Base-by-base conservation (phyloP, 2,888 invertebrate genomes). In the Drosophila phalerata region DNA sequence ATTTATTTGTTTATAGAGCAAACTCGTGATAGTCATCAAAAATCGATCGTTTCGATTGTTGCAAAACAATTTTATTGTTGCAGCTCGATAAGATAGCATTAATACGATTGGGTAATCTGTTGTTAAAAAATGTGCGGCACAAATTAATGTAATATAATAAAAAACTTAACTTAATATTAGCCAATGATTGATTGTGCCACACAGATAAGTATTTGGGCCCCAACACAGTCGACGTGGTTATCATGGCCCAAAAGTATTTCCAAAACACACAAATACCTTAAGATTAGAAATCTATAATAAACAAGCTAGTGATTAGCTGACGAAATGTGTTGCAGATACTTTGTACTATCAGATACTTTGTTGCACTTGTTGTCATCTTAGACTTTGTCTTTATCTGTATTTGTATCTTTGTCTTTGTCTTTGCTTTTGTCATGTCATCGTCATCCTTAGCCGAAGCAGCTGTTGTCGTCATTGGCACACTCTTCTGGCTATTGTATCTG, bases 1-100 rank as follows among this genome's bases (percentile, higher is more conserved):
- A 69, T 77, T 61, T 63, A 61, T 61, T 42, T 69, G 37, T 64
- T 69, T 84, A 56, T 62, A 67, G 62, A 58, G 28, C 43, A 32
- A 17, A n/a, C 81, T 61, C 62, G 77, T 77, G 85, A 81, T 83
- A 73, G 78, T 63, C 52, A 82, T 85, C 75, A 70, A 55, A 84
- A 87, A 82, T 85, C 87, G 82, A 87, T 82, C 52, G 56, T 25
- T 34, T 22, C 15, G 42, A n/a, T 15, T 32, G 73, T 78, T 78
- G 74, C 61, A 64, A 67, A 77, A 76, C 64, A 64, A 8, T 13
- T 57, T 61, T 72, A 48, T 61, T 49, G 42, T 51, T 30, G 55
- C 17, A 37, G n/a, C 32, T 9, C 73, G 82, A 83, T 83, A 88
- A 83, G 88, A 83, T 83, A 88, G 52, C 53, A 40, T 48, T 61